A percentile compares a stretch with the other conserved stretches of the same genome.
Conservation (phyloP, 2,888 invertebrate genomes). For the Pseudanteris insignis region DNA sequence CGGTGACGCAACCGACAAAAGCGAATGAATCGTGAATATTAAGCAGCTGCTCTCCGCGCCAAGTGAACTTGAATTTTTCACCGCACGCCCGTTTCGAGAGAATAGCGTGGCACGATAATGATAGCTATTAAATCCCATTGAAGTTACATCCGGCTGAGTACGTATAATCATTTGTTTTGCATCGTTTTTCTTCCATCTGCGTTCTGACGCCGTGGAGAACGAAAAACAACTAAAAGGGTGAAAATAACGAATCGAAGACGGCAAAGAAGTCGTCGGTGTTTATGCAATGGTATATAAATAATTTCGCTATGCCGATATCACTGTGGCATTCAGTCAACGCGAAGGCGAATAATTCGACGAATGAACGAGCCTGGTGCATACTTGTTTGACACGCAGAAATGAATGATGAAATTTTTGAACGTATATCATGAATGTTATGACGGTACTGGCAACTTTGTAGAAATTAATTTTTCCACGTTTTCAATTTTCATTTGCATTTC, state of each 20-base stretch:
- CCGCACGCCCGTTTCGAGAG: slow-evolving; percentile 16
- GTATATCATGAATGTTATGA: no score
- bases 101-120: slow-evolving; percentile 29
- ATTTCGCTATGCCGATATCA: slow-evolving; percentile 7
- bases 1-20: slow-evolving; percentile 42
- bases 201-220: background rate
- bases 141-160: slow-evolving; percentile 40
- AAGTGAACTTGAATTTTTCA: slow-evolving; percentile 37
- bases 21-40: slow-evolving; percentile 35
- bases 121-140: slow-evolving; percentile 42
- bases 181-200: slow-evolving; percentile 29
- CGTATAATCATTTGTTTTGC: slow-evolving; percentile 31
- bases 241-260: background rate
- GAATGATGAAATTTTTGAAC: no score
- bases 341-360: slow-evolving; percentile 5
- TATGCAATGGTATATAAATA: slow-evolving; percentile 32
- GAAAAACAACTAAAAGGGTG: background rate
- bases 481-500: no score
- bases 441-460: no score
- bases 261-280: slow-evolving; percentile 23
- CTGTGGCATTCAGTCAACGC: slow-evolving; percentile 9
- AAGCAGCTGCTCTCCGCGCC: slow-evolving; percentile 17
- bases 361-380: slow-evolving; percentile 17
- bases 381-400: no score
- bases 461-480: no score